Evolutionary conservation across 2,113 vertebrate genomes (phyloP).

Genomic region (Corydoras sp.): DNA sequence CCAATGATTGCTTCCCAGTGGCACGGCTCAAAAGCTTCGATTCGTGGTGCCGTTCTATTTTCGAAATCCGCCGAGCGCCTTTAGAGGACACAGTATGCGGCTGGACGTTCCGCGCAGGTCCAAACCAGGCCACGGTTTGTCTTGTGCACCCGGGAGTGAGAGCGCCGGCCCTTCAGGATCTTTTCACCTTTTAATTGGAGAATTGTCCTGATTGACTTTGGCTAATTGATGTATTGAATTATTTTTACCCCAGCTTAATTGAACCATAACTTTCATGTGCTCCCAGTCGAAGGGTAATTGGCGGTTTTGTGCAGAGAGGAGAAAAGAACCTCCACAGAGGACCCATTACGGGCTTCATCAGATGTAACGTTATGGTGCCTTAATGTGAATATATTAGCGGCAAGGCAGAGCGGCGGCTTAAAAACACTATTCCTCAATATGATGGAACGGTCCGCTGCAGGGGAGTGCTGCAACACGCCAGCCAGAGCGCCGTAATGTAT

Average conservation of each 20-base stretch:
- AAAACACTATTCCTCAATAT: conserved; percentile 50
- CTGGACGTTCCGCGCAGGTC: conserved; percentile 13
- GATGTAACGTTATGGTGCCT: conserved; percentile 40
- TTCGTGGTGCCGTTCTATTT: conserved; percentile 51
- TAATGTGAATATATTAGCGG: conserved; percentile 45
- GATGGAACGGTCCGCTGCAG: conserved; percentile 44
- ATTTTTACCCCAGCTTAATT: conserved; percentile 61
- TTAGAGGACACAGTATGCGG: conserved; percentile 40
- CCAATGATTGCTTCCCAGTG: conserved; percentile 11
- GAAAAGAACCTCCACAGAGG: conserved; percentile 30
- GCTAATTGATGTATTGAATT: conserved; percentile 67
- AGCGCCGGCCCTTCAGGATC: conserved; percentile 57
- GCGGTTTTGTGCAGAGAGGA: conserved; percentile 28
- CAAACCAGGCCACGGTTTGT: conserved; percentile 55
- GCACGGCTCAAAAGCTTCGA: conserved; percentile 41
- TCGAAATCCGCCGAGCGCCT: conserved; percentile 41
- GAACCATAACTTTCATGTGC: conserved; percentile 59
- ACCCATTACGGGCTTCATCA: conserved; percentile 46
- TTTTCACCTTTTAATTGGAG: conserved; percentile 61
- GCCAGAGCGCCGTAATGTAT: conserved; percentile 35
- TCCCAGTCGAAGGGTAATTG: conserved; percentile 52
- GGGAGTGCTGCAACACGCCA: conserved; percentile 37
- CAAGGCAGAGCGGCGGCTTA: conserved; percentile 35
- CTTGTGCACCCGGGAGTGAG: conserved; percentile 52
- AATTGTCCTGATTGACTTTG: conserved; percentile 67